Base-by-base conservation (phyloP, 2,888 invertebrate species). In the Aethes cnicana region DNA sequence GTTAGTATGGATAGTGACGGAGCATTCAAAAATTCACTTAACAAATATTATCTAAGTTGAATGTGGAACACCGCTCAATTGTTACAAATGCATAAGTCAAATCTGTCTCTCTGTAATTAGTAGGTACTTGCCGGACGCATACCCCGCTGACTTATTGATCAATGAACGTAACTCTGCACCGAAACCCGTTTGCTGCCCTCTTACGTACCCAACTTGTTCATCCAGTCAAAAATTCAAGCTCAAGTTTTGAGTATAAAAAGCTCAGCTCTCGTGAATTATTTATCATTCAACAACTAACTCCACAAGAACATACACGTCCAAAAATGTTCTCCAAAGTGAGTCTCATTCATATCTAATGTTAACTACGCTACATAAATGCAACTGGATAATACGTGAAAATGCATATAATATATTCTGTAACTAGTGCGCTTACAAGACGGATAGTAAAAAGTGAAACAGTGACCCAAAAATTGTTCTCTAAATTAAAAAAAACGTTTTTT, bases 281-380 rank as follows among this genome's bases (percentile, higher is more conserved):
- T 63, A 74, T 74, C 77, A 79, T 72, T 77, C 64, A 61, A 54
- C 64, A 61, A 61, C 56, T 57, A 55, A 61, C 58, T 62, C 62
- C 57, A 62, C 47, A 58, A 60, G 54, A 63, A 59, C 62, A 63
- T 62, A 67, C 55, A 56, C 58, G 52, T 46, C 57, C 58, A 28
- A 72, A 69, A 42, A 80, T 81, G 78, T 66, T 71, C 53, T 66
- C 62, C 16, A 76, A 74, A 72, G 80, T 80, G 52, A 74, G 74
- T 53, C 17, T 32, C 37, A 39, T 39, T 46, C 20, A 2, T 39
- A 33, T 18, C 8, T 37, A 6, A 9, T 33, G 16, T 26, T 41
- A 26, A 41, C 18, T 41, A 26, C n/a, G 18, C 17, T 32, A n/a
- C 8, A 32, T 21, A 14, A 42, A 25, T 47, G 23, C 17, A 16